Percentiles rank a stretch among this genome's conserved stretches.
These are phyloP conservation scores for Tridacna gigas DNA, from an alignment of 2,888 invertebrate genomes.

Conservation along the genomic window DNA sequence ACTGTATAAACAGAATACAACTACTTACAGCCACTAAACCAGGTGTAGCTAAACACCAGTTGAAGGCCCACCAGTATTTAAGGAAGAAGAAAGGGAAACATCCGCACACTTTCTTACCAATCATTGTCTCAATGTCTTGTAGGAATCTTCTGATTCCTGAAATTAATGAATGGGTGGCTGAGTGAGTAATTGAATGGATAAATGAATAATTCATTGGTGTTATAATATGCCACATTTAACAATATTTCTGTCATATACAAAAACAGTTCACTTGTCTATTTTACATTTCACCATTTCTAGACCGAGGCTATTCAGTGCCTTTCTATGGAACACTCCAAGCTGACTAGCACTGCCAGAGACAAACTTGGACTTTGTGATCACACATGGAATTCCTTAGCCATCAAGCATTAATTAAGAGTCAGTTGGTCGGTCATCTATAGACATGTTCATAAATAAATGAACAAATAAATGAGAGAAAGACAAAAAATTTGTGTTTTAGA, in stretches of 20 bases:
- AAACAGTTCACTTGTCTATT: not conserved
- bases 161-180: not conserved
- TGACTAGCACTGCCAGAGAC: too few species aligned
- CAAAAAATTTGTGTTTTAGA: too few species aligned
- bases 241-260: too few species aligned
- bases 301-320: too few species aligned
- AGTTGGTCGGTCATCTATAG: too few species aligned
- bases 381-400: too few species aligned
- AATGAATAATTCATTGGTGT: not conserved
- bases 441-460: too few species aligned
- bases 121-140: slow-evolving; percentile 80
- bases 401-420: too few species aligned
- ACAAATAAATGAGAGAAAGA: too few species aligned
- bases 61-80: slow-evolving; percentile 79
- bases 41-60: slow-evolving; percentile 79
- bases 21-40: slow-evolving; percentile 73
- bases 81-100: slow-evolving; percentile 73
- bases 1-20: not conserved
- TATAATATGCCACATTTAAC: not conserved
- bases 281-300: not conserved
- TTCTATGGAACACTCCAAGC: too few species aligned
- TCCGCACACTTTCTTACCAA: slow-evolving; percentile 71
- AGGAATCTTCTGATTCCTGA: slow-evolving; percentile 78
- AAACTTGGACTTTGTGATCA: too few species aligned
- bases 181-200: too few species aligned